These are phyloP conservation scores for Volucella inanis DNA, from an alignment of 2,888 invertebrate species.

Conservation along the genomic window DNA sequence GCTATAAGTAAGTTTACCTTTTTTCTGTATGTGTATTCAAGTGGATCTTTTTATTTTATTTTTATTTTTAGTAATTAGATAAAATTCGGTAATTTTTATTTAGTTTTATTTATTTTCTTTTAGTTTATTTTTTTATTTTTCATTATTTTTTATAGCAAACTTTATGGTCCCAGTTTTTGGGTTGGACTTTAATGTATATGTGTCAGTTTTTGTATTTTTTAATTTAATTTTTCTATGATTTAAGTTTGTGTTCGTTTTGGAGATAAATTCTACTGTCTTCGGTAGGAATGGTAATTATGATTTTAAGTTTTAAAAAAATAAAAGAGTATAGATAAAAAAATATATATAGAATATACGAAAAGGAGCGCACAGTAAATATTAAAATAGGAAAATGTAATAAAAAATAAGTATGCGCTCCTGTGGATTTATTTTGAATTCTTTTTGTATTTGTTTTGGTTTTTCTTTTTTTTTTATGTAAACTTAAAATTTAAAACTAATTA, in stretches of 20 bases:
- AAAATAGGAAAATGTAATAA: constrained; percentile 7
- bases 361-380: constrained; percentile 14
- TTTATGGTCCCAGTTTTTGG: constrained; percentile 73
- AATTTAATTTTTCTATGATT: constrained; percentile 18
- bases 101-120: constrained; percentile 12
- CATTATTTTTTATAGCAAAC: constrained; percentile 46
- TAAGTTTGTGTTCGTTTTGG: constrained; percentile 35
- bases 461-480: constrained; percentile 16
- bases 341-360: constrained; percentile 13
- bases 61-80: constrained; percentile 55
- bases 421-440: constrained; percentile 25
- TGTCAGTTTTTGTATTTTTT: constrained; percentile 22
- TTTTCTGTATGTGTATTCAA: constrained; percentile 31
- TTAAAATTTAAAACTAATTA: constrained; percentile 64
- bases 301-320: constrained; percentile 3
- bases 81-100: constrained; percentile 48
- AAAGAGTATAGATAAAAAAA: constrained; percentile 18
- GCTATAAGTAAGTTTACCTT: constrained; percentile 16
- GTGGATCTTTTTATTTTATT: constrained; percentile 24
- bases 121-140: constrained; percentile 10
- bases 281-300: constrained; percentile 65
- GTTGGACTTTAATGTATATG: constrained; percentile 66
- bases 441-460: not conserved
- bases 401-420: constrained; percentile 28
- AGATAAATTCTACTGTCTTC: constrained; percentile 55